Evolutionary conservation across 2,797 vertebrate genomes (phyloP), one percentile per base, ranked within the genome.

Genomic region (Chelon labrosus): DNA sequence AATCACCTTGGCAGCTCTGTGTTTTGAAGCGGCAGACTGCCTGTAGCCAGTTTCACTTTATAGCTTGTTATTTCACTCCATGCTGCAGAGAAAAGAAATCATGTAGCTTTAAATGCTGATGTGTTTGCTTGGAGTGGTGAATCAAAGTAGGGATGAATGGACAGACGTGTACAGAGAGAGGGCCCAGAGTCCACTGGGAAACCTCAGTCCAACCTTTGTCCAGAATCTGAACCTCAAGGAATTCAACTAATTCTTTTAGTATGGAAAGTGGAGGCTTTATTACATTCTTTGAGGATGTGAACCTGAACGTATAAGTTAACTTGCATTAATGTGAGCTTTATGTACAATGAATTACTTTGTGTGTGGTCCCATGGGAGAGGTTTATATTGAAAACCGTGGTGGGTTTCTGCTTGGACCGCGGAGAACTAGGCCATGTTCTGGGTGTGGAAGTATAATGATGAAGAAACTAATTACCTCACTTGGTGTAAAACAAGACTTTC

Each of bases 1-100:
- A 94, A 95, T 95, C 93, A 94, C 88, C 70, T 66, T 93, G 93
- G 91, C 93, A 94, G 91, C 87, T 81, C 72, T 64, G 81, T 91
- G 90, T 94, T 94, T 91, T 91, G 90, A 85, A 92, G 88, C 82
- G 35, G 75, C 65, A 82, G 88, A 77, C 79, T 88, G 87, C 79
- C 90, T 31, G 76, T 76, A 85, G 90, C 81, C 85, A 54, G 81
- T 79, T 88, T 92, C 89, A 88, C 84, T 93, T 93, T 85, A 89
- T 88, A 86, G 86, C 72, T 84, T 87, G 87, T 86, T 92, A 59
- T 91, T 90, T 89, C 75, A 78, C 80, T 83, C 68, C 68, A 25
- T 62, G 80, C 77, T 85, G 78, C 60, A 65, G 80, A 65, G 27
- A 59, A 54, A 67, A 42, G 67, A 85, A 91, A 84, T 85, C 73